Base-by-base conservation (phyloP, 2,113 vertebrate genomes). In the Paedocypris sp. region DNA sequence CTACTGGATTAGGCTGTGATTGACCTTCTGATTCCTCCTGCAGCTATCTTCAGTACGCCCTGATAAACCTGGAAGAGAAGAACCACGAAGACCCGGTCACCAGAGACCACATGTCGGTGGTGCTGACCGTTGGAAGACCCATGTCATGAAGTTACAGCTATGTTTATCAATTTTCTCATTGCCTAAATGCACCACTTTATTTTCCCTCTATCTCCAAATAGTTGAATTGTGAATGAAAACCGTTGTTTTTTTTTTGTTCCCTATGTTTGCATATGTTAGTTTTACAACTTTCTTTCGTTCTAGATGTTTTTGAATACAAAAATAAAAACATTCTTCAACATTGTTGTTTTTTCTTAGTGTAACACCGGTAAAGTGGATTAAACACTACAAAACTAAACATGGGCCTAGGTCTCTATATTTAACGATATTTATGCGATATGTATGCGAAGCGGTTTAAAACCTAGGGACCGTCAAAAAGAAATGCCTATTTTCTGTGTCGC, bases 61-160 rank as follows among this genome's bases (percentile, higher is more conserved):
- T 99, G 73, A 93, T 99, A 90, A 93, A 96, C 59, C 80, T 99
- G 73, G 92, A n/a, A n/a, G n/a, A n/a, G n/a, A n/a, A n/a, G n/a
- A n/a, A 98, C 83, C 91, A 94, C 75, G 81, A 86, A 0, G 92
- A 99, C 77, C 93, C 94, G 15, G 89, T 97, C 75, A 98, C 92
- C 22, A 77, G 90, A 47, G 95, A 99, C 83, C 94, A 98, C 85
- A 94, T 98, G 92, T 83, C n/a, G n/a, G n/a, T n/a, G n/a, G n/a
- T n/a, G n/a, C n/a, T n/a, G n/a, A n/a, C n/a, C n/a, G n/a, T n/a
- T n/a, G n/a, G n/a, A n/a, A n/a, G n/a, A n/a, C n/a, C n/a, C n/a
- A n/a, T n/a, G n/a, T n/a, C n/a, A n/a, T n/a, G n/a, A n/a, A n/a
- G n/a, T n/a, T n/a, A n/a, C n/a, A n/a, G n/a, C n/a, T n/a, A n/a